These are phyloP conservation scores for Burhinus bistriatus DNA, from an alignment of 2,113 vertebrate species.

Conservation along the genomic window DNA sequence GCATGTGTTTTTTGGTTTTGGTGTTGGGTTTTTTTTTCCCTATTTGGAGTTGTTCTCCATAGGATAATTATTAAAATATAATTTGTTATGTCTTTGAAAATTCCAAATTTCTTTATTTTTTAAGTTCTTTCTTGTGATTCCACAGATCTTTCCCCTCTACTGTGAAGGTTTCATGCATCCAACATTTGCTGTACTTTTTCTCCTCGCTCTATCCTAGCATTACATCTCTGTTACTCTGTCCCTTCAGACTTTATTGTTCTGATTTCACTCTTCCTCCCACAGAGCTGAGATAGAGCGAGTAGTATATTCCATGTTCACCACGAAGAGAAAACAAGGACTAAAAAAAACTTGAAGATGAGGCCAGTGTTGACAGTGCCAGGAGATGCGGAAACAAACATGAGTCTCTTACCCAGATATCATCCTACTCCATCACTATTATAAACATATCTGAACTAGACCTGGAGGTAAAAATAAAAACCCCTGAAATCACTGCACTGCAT, in stretches of 20 bases:
- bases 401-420: neutral
- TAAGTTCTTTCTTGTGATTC: neutral
- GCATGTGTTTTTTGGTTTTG: neutral
- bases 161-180: neutral
- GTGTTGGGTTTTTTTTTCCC: accelerated
- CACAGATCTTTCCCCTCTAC: neutral
- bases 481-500: neutral
- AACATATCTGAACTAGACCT: neutral
- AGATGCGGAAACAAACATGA: neutral
- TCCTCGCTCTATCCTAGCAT: neutral
- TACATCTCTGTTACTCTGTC: neutral
- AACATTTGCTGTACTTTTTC: neutral
- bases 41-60: neutral
- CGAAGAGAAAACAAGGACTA: neutral
- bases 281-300: neutral
- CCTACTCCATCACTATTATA: neutral
- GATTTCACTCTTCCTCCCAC: neutral
- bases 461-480: neutral
- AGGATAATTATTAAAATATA: neutral
- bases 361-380: neutral
- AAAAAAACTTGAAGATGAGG: neutral
- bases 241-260: neutral
- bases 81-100: neutral
- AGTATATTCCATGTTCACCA: neutral
- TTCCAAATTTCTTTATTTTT: neutral